Evolutionary conservation across 2,797 vertebrate species (phyloP), one percentile per base, ranked within the genome.

Genomic region (Liparis tanakae): DNA sequence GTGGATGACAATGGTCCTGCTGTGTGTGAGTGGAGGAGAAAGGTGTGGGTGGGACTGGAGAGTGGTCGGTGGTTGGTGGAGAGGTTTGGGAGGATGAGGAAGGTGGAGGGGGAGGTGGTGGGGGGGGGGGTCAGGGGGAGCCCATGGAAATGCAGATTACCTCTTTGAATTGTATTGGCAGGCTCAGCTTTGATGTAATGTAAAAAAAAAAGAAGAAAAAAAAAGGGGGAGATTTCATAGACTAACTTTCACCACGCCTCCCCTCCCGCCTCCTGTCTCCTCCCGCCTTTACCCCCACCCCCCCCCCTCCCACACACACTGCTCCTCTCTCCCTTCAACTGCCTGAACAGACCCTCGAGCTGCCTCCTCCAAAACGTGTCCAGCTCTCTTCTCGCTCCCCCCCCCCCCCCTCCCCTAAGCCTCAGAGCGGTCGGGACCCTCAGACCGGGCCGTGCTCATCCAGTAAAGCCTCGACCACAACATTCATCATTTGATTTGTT

Each of bases 71-170:
- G 86, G 85, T 86, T 87, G 87, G 89, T 33, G 65, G 74, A 67
- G 72, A 61, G 70, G 76, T 74, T 76, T 61, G 60, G 76, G 84
- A 65, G 81, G 69, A 77, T 70, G 65, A 78, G 82, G 82, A 70
- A 67, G 86, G 78, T 79, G 74, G 64, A 36, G 61, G 15, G 10
- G 60, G 55, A 43, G 60, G 17, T 4, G 48, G 54, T 4, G 54
- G 20, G 50, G 10, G 20, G 56, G 44, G 18, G 55, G 89, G 87
- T 84, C 82, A 89, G 84, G 78, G 85, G 88, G 78, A 86, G 89
- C 88, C 91, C 90, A 93, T 94, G 92, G 92, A 93, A 93, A 94
- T 94, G 91, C 91, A 94, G 92, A 94, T 93, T 87, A 83, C 76
- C 74, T 89, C 88, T 88, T 90, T 91, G 86, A 92, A 91, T 93